These are phyloP conservation scores for Harmothoe impar DNA, from an alignment of 2,888 invertebrate species.

Conservation along the genomic window DNA sequence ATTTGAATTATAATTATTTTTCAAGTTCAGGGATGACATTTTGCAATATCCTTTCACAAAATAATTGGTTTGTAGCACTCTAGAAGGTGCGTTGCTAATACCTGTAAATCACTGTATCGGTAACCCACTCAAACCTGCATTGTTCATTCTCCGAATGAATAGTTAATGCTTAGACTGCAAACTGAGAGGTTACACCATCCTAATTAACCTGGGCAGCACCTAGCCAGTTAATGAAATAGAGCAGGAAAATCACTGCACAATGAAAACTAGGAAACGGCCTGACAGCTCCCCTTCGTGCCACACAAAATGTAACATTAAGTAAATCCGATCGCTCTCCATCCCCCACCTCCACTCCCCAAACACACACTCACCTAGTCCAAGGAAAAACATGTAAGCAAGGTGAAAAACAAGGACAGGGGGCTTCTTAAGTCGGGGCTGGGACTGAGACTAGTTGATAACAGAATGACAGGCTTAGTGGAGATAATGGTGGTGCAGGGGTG, in stretches of 20 bases:
- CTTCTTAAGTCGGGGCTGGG: not conserved
- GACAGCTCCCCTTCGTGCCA: not conserved
- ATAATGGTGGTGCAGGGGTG: not conserved
- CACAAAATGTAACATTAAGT: constrained; percentile 13
- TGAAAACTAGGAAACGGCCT: not conserved
- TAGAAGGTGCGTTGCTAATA: too few species aligned
- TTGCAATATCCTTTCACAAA: too few species aligned
- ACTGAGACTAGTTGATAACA: not conserved
- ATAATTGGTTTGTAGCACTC: too few species aligned
- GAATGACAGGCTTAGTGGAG: not conserved
- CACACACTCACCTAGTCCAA: too few species aligned
- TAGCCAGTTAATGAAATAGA: not conserved
- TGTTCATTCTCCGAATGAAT: too few species aligned
- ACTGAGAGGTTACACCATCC: not conserved
- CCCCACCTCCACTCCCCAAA: not conserved
- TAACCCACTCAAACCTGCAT: too few species aligned
- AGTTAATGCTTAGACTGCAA: too few species aligned
- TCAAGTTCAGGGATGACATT: too few species aligned
- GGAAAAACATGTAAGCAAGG: not conserved
- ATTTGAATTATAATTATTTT: too few species aligned
- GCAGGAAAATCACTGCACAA: not conserved
- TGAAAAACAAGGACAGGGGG: not conserved
- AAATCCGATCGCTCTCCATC: not conserved
- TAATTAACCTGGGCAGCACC: not conserved
- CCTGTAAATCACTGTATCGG: too few species aligned